A percentile compares a stretch with the other conserved stretches of the same genome.
These are phyloP conservation scores for Reinhardtius hippoglossoides DNA, from an alignment of 2,113 vertebrate genomes.

Conservation along the genomic window DNA sequence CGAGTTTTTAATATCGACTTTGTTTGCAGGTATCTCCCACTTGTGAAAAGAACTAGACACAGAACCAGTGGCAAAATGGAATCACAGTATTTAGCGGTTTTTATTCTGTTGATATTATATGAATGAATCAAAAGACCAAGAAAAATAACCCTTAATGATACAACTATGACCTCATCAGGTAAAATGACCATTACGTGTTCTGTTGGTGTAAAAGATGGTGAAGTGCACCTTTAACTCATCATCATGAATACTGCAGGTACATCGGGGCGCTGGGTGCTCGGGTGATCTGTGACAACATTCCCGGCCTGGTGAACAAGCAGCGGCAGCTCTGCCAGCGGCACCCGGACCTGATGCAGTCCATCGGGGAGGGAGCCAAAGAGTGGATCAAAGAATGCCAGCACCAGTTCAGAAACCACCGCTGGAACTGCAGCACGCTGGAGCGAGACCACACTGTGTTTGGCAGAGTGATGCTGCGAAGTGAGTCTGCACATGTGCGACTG, in stretches of 20 bases:
- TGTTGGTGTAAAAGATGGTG: not conserved
- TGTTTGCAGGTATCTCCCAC: too few relatives aligned
- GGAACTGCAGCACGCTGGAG: constrained; percentile 99
- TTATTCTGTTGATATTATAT: not conserved
- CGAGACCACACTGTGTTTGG: constrained; percentile 98
- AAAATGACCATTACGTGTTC: not conserved
- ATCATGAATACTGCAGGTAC: constrained; percentile 84
- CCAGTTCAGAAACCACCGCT: constrained; percentile 97
- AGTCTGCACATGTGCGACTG: constrained; percentile 64
- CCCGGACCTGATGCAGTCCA: constrained; percentile 97
- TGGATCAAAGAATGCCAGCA: constrained; percentile 98
- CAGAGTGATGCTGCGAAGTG: constrained; percentile 96
- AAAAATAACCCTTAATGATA: not conserved
- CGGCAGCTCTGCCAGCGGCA: constrained; percentile 96
- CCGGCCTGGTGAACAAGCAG: constrained; percentile 97
- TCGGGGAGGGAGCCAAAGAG: constrained; percentile 94
- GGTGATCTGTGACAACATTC: constrained; percentile 98
- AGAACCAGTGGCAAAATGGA: too few relatives aligned
- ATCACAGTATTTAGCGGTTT: not conserved
- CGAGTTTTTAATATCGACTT: too few relatives aligned
- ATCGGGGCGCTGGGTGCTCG: constrained; percentile 95
- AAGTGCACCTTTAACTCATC: not conserved
- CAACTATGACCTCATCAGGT: not conserved
- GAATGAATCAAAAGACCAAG: not conserved
- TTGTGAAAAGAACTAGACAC: too few relatives aligned